Evolutionary conservation across 2,888 invertebrate species (phyloP).

Genomic region (Rosalia funebris): DNA sequence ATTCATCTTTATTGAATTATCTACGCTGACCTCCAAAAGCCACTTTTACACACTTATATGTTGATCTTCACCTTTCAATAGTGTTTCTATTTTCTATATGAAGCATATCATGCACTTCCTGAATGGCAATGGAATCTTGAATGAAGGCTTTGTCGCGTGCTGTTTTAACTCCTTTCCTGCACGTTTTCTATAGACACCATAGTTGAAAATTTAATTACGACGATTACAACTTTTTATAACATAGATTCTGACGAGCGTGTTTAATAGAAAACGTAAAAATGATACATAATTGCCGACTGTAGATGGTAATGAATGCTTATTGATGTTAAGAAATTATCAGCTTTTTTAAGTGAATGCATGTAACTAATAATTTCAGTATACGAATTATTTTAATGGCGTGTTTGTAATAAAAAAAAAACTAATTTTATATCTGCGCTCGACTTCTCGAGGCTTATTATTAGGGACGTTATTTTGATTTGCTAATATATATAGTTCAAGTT

Average conservation of each 20-base stretch:
- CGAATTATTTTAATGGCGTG: background rate
- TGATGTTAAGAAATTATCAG: slow-evolving; percentile 3
- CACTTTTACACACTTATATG: background rate
- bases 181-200: slow-evolving; percentile 13
- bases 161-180: background rate
- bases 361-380: background rate
- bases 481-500: too few species aligned
- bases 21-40: slow-evolving; percentile 7
- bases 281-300: slow-evolving; percentile 1
- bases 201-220: slow-evolving; percentile 14
- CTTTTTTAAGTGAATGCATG: slow-evolving; percentile 3
- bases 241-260: background rate
- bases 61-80: slow-evolving; percentile 12
- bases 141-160: slow-evolving; percentile 26
- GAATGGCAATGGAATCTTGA: slow-evolving; percentile 22
- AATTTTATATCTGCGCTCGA: too few species aligned
- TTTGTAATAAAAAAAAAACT: too few species aligned
- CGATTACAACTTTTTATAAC: slow-evolving; percentile 9
- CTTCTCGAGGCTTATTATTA: too few species aligned
- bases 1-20: background rate
- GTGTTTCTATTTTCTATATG: slow-evolving; percentile 21
- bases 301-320: slow-evolving; percentile 1
- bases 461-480: too few species aligned
- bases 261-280: background rate
- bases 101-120: slow-evolving; percentile 24